Evolutionary conservation across 2,888 invertebrate genomes (phyloP), one percentile per base, ranked within the genome.

Genomic region (Drosophila anomalata): DNA sequence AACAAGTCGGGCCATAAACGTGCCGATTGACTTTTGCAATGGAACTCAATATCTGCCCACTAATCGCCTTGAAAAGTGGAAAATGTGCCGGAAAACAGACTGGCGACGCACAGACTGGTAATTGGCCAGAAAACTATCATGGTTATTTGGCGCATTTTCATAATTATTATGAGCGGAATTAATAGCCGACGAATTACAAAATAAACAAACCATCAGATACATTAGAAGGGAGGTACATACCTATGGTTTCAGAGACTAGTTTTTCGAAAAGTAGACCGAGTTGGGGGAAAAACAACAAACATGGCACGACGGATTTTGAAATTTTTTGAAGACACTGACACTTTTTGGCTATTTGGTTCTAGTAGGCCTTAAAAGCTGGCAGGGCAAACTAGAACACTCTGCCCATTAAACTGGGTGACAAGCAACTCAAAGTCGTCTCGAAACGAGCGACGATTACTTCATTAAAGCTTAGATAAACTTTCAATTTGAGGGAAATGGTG

Each of bases 1-100:
- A 62, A 62, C 61, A 62, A 33, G 31, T 12, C 11, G 17, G 2
- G 7, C 41, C 41, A 61, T 61, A 61, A 62, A 62, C 41, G 29
- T n/a, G 31, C 20, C 33, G 61, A 62, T 48, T 62, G 39, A 31
- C 41, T 2, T 24, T 20, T 22, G 17, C 24, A 31, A 39, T 41
- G 60, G 44, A 42, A 60, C 60, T 31, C 22, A 61, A 39, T 39
- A 61, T 47, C 14, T 11, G n/a, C 4, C 56, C 8, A 14, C 39
- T 9, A 33, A 26, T n/a, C 22, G 29, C 46, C 60, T 29, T 46
- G 36, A 61, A 31, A 22, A 17, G 36, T 9, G 7, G 36, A 22
- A 39, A 14, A 39, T 14, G 12, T 39, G 3, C 12, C 1, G 33
- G 26, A 7, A 29, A 29, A 29, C 14, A 14, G 14, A 14, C 9